Evolutionary conservation across 2,113 vertebrate genomes (phyloP).

Genomic region (Atlantisia rogersi): DNA sequence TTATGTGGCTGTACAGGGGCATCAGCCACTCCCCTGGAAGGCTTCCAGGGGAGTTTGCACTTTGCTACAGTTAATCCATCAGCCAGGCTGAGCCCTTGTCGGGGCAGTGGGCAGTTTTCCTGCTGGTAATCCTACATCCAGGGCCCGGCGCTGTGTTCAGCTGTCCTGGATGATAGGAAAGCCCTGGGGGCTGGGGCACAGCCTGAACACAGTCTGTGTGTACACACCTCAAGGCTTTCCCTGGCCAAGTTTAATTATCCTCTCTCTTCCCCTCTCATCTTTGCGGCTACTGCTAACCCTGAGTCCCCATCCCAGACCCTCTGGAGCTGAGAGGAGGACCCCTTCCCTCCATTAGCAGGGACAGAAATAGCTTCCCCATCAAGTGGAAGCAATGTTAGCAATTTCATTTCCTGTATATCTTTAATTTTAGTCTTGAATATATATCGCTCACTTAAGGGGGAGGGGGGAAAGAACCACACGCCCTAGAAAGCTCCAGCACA

Average conservation of each 20-base stretch:
- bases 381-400: neutral
- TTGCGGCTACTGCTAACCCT: neutral
- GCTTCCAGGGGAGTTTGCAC: neutral
- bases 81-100: neutral
- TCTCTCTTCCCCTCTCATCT: neutral
- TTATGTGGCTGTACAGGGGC: neutral
- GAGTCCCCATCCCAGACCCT: neutral
- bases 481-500: neutral
- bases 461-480: neutral
- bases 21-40: neutral
- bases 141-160: neutral
- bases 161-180: neutral
- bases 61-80: neutral
- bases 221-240: neutral
- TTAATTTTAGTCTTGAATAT: slow-evolving; percentile 58
- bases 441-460: slow-evolving; percentile 47
- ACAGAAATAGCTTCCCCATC: neutral
- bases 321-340: neutral
- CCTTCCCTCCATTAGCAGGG: neutral
- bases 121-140: neutral
- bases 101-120: no score
- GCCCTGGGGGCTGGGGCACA: neutral
- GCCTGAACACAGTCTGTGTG: neutral
- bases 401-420: slow-evolving; percentile 51
- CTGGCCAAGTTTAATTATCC: neutral